A percentile compares a stretch with the other conserved stretches of the same genome.
Evolutionary conservation across 2,113 vertebrate species (phyloP).

Genomic region (Tamias sibiricus): DNA sequence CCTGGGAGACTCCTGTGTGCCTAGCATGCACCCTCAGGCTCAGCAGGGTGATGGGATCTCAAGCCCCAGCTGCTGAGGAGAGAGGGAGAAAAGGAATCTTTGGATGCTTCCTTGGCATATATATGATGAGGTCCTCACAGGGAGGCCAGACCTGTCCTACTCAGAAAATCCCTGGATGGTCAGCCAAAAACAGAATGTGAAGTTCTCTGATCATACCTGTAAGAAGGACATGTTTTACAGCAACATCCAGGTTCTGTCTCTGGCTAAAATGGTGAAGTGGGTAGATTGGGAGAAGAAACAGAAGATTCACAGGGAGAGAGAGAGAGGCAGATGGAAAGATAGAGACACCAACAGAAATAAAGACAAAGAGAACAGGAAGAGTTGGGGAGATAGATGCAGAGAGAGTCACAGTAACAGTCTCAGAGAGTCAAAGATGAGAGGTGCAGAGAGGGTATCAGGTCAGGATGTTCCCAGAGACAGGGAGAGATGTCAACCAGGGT

Average conservation of each 20-base stretch:
- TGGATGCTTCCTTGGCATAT: background rate
- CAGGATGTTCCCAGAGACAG: background rate
- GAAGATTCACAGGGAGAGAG: background rate
- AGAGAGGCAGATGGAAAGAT: background rate
- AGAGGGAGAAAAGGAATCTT: background rate
- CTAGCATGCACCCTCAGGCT: background rate
- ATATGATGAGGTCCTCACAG: background rate
- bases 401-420: background rate
- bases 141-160: background rate
- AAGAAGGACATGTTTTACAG: background rate
- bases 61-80: background rate
- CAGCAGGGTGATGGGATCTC: background rate
- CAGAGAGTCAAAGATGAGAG: background rate
- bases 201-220: background rate
- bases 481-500: background rate
- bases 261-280: background rate
- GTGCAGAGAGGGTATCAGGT: background rate
- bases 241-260: background rate
- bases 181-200: background rate
- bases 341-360: background rate
- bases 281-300: background rate
- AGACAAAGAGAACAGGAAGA: background rate
- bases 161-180: background rate
- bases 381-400: background rate
- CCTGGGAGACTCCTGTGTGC: background rate